A percentile compares a stretch with the other conserved stretches of the same genome.
Conservation (phyloP, 1,140 invertebrate genomes). For the Drosophila tani region DNA sequence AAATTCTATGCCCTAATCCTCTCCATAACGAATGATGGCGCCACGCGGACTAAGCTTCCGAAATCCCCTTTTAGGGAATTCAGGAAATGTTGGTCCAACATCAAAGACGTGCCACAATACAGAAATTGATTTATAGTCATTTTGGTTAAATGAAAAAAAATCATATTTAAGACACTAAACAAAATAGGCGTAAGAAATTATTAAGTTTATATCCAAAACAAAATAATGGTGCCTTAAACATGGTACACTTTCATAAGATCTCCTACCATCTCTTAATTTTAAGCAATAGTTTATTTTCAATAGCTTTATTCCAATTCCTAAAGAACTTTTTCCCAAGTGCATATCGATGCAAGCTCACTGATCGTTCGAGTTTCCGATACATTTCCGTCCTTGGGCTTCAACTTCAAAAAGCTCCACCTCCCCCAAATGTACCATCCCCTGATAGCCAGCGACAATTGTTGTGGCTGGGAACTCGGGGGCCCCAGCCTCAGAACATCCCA, state of each 20-base stretch:
- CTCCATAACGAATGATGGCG: conserved; percentile 65
- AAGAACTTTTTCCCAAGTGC: conserved; percentile 2
- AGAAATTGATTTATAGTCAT: conserved; percentile 63
- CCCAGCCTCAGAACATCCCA: conserved; percentile 43
- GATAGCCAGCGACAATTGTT: conserved; percentile 67
- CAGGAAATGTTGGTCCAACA: conserved; percentile 48
- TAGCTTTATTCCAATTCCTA: too few relatives aligned
- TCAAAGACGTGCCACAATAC: conserved; percentile 25
- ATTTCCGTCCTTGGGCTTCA: conserved; percentile 52
- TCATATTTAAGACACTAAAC: conserved; percentile 3
- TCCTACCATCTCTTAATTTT: too few relatives aligned
- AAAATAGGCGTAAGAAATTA: neutral
- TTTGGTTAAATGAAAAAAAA: neutral
- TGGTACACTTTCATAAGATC: too few relatives aligned
- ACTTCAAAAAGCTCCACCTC: conserved; percentile 60
- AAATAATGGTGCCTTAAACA: too few relatives aligned
- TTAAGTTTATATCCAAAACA: too few relatives aligned
- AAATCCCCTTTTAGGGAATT: conserved; percentile 21
- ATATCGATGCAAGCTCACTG: conserved; percentile 26
- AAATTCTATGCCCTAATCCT: conserved; percentile 55
- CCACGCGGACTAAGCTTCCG: conserved; percentile 58
- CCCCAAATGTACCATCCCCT: neutral
- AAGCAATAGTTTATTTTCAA: too few relatives aligned
- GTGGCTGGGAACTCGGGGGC: conserved; percentile 6
- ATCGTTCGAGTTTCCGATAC: conserved; percentile 13